phyloP scores from a whole-genome alignment of 2,113 vertebrate species.

The Gadus chalcogrammus region DNA sequence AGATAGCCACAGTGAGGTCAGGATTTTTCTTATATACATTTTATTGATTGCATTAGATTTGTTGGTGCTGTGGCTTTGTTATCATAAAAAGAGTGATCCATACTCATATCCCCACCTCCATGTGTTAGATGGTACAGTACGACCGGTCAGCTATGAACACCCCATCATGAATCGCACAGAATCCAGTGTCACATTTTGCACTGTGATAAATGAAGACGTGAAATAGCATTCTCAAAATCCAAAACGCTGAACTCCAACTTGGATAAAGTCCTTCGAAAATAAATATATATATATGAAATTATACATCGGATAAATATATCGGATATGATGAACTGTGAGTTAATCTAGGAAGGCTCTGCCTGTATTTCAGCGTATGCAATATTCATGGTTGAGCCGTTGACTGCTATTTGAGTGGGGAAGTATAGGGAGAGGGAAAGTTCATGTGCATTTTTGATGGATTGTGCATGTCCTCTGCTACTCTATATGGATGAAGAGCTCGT shows the following conservation, averaged over 20 bases:
- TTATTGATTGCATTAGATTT: constrained; percentile 29
- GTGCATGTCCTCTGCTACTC: constrained; percentile 67
- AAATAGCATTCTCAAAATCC: too few relatives aligned
- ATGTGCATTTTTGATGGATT: constrained; percentile 77
- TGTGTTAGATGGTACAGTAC: neutral
- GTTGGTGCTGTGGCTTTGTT: constrained; percentile 6
- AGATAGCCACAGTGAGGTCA: constrained; percentile 67
- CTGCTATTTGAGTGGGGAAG: constrained; percentile 69
- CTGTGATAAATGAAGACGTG: too few relatives aligned
- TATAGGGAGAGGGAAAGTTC: constrained; percentile 75
- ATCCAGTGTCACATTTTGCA: neutral
- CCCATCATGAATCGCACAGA: neutral
- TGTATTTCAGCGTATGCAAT: constrained; percentile 67
- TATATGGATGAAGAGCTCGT: constrained; percentile 74
- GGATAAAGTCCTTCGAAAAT: too few relatives aligned
- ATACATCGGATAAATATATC: too few relatives aligned
- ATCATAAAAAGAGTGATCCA: too few relatives aligned
- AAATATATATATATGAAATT: too few relatives aligned
- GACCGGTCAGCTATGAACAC: neutral
- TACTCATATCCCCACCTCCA: too few relatives aligned
- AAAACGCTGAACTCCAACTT: neutral
- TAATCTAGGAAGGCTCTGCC: constrained; percentile 46
- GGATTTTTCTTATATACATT: constrained; percentile 48
- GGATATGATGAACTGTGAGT: constrained; percentile 35
- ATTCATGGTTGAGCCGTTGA: constrained; percentile 75